Percentiles rank a stretch among this genome's conserved stretches.
Conservation (phyloP, 2,888 invertebrate genomes). For the Spilosoma lubricipeda region DNA sequence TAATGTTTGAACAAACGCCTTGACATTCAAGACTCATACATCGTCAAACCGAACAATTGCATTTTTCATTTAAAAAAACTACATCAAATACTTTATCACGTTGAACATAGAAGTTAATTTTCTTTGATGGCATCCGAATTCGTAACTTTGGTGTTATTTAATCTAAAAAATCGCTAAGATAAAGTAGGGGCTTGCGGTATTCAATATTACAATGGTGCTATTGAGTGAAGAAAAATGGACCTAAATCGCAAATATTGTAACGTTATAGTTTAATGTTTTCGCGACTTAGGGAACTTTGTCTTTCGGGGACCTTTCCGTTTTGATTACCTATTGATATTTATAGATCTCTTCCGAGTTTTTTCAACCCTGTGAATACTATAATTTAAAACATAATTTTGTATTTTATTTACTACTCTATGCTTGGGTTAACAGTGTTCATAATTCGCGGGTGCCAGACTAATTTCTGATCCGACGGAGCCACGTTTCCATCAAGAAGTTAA, state of each 20-base stretch:
- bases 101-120: conserved; percentile 21
- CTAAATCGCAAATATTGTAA: conserved; percentile 64
- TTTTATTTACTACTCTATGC: neutral
- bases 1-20: conserved; percentile 51
- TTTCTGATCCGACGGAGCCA: neutral
- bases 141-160: conserved; percentile 35
- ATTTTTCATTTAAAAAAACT: conserved; percentile 2
- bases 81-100: conserved; percentile 14
- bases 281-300: conserved; percentile 17
- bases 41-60: conserved; percentile 22
- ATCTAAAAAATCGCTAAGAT: conserved; percentile 64
- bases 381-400: neutral
- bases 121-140: conserved; percentile 5
- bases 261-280: conserved; percentile 51
- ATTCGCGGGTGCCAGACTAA: neutral
- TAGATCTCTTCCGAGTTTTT: neutral
- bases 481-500: neutral
- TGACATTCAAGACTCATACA: conserved; percentile 39
- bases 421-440: neutral
- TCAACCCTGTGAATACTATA: neutral
- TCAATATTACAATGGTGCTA: conserved; percentile 53
- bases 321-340: neutral
- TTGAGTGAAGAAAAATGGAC: conserved; percentile 64
- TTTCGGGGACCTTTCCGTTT: conserved; percentile 24
- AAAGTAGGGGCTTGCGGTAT: conserved; percentile 58